phyloP scores from a whole-genome alignment of 2,113 vertebrate species.

The Protobothrops flavoviridis region DNA sequence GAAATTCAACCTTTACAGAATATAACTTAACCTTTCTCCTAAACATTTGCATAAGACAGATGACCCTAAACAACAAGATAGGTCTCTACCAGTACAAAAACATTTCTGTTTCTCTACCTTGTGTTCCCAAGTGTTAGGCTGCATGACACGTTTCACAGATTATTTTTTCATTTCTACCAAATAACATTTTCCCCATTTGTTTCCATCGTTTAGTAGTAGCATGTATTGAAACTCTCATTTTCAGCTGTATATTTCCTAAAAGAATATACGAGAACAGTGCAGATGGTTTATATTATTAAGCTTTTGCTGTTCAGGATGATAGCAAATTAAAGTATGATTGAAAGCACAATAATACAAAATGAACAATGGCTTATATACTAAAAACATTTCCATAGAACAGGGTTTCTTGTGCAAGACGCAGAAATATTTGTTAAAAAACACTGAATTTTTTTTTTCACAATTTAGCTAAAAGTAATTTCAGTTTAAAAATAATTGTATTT shows the following conservation, averaged over 20 bases:
- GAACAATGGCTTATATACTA: not conserved
- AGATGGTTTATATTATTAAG: not conserved
- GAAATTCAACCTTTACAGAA: conserved; percentile 20
- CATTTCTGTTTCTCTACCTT: not conserved
- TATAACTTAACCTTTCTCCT: not conserved
- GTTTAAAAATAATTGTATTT: not conserved
- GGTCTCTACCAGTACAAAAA: not conserved
- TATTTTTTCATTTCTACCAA: not conserved
- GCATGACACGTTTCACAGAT: not conserved
- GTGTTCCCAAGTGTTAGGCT: conserved; percentile 1
- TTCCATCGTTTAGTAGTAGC: not conserved
- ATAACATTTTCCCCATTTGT: conserved; percentile 18
- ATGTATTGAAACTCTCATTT: conserved; percentile 7
- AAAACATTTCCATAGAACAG: not conserved
- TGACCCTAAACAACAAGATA: conserved; percentile 14
- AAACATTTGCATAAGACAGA: not conserved
- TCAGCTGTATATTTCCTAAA: conserved; percentile 1
- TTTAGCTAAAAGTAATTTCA: not conserved
- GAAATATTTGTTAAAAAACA: not conserved
- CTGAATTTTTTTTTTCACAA: not conserved
- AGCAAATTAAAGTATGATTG: not conserved
- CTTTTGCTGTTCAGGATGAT: not conserved
- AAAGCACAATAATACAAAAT: not conserved
- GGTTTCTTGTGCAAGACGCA: not conserved
- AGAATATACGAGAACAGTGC: not conserved